Evolutionary conservation across 2,888 invertebrate species (phyloP), one percentile per base, ranked within the genome.

Genomic region (Macrophya alboannulata): DNA sequence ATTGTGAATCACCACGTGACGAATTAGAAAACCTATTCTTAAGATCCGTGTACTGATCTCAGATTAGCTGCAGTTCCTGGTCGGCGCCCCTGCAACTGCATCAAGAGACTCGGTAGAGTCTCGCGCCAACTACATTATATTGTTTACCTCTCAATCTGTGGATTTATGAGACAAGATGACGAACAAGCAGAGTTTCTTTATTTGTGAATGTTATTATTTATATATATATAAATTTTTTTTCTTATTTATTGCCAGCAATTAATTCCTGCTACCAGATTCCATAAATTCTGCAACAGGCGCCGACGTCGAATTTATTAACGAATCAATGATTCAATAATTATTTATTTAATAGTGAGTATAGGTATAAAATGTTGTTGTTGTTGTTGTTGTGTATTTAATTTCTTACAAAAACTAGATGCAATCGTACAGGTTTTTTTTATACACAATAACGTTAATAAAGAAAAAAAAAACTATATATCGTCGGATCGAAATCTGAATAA

Each of bases 1-100:
- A 83, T 83, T 68, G 68, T 83, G 83, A 83, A 68, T 83, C 83
- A 83, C n/a, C 45, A 71, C 45, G 25, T 83, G 83, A 83, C 83
- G 65, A 71, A 68, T 83, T 51, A 37, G 21, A 81, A 1, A n/a
- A 40, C 9, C n/a, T 40, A 81, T 62, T 81, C 40, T 62, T n/a
- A 40, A 83, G 68, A 83, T 83, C 83, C 83, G 83, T 71, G 68
- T 83, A 45, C 45, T 17, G 37, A 37, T 68, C 17, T 17, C 4
- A 81, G 62, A 81, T 62, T 81, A 81, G 15, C n/a, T 37, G 43
- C 31, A 81, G 81, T 81, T 81, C 81, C 79, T 81, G 79, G 40
- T 81, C 43, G 79, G 79, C 79, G 79, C 62, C 79, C 62, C 43
- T 17, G 10, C 25, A 51, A 15, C 8, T 15, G 12, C 25, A 74